Evolutionary conservation across 1,140 invertebrate species (phyloP).

Genomic region (Cheumatopsyche charites): DNA sequence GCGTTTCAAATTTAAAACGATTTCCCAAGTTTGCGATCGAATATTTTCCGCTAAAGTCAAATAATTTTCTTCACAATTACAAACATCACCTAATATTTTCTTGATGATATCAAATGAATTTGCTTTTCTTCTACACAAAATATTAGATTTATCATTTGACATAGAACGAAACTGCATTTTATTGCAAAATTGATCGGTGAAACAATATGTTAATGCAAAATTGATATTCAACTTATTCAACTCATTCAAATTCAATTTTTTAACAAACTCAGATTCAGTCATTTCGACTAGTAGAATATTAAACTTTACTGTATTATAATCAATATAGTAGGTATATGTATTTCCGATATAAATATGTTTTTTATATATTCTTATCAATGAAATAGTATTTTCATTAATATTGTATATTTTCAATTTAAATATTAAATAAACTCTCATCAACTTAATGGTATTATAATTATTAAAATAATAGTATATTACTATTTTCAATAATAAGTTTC

Average conservation of each 20-base stretch:
- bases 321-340: background rate
- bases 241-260: conserved; percentile 2
- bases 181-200: conserved; percentile 44
- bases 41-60: conserved; percentile 6
- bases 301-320: background rate
- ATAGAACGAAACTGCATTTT: conserved; percentile 39
- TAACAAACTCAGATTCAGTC: background rate
- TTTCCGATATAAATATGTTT: background rate
- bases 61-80: background rate
- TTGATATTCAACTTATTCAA: background rate
- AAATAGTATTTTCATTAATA: background rate
- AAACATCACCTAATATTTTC: conserved; percentile 23
- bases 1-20: conserved; percentile 2
- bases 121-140: conserved; percentile 30
- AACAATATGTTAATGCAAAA: conserved; percentile 26
- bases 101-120: conserved; percentile 29
- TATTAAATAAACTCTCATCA: background rate
- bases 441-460: background rate
- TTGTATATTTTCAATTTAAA: no score
- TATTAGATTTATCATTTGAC: conserved; percentile 42
- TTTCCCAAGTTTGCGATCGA: conserved; percentile 22
- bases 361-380: background rate
- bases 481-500: no score
- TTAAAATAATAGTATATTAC: background rate
- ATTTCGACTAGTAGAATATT: background rate